Base-by-base conservation (phyloP, 2,888 invertebrate species). In the Heliothis peltigera region DNA sequence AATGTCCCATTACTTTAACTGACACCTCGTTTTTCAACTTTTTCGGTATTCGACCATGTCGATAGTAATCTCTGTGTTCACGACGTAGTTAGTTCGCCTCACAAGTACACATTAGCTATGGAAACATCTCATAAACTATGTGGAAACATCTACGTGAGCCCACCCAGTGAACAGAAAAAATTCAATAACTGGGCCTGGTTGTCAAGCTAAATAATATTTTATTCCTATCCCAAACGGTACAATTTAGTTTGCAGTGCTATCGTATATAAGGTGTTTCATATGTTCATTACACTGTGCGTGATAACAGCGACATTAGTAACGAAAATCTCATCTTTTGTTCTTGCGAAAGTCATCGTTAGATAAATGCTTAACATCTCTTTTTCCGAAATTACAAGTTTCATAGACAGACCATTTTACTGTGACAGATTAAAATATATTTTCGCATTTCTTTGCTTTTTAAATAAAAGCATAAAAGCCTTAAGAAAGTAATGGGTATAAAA, bases 261-360 rank as follows among this genome's bases (percentile, higher is more conserved):
- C 52, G 69, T 59, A 47, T 61, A 71, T 77, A 73, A 44, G 60
- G 52, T 71, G 58, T 77, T 78, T 70, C 66, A 46, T 48, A 21
- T 48, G 59, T 57, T 54, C 63, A 64, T 73, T 39, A 63, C 46
- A 47, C 74, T 47, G 70, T 79, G 78, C 83, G 83, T 81, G 81
- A 81, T 82, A 84, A 83, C 75, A 81, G 80, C 66, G 65, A 75
- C 77, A 79, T 84, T 81, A 84, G 75, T 64, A 80, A 72, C 72
- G 64, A 76, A 77, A 80, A 76, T 80, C 75, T 73, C 54, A 63
- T 58, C 55, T 68, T 73, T 79, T 75, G 81, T 78, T 79, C 75
- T 74, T 72, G 53, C 43, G 55, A 71, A 66, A 67, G 63, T 70
- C 67, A 48, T 62, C 64, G 56, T 64, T 64, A 49, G 22, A 71